Evolutionary conservation across 1,140 invertebrate species (phyloP).

Genomic region (Anoplophora glabripennis): DNA sequence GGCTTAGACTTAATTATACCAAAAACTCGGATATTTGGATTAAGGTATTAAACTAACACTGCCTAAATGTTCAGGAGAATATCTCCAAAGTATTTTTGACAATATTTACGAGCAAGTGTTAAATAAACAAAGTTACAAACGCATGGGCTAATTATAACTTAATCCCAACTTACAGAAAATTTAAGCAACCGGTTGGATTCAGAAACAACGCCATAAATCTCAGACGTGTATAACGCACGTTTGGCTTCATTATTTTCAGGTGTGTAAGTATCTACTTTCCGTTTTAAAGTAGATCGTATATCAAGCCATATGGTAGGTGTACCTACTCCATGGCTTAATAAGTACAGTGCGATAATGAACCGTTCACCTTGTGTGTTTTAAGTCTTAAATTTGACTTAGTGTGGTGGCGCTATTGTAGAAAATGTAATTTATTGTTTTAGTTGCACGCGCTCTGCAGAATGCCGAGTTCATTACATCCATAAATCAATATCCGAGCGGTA

Average conservation of each 20-base stretch:
- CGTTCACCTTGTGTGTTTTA: constrained; percentile 27
- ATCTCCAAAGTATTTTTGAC: too few species aligned
- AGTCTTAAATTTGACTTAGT: constrained; percentile 29
- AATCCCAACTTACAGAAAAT: too few species aligned
- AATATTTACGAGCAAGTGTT: too few species aligned
- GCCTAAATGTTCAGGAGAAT: too few species aligned
- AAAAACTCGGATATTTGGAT: too few species aligned
- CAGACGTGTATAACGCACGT: constrained; percentile 7
- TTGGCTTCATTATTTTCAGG: constrained; percentile 18
- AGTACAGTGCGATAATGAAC: constrained; percentile 27
- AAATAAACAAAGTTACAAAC: too few species aligned
- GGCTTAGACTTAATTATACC: too few species aligned
- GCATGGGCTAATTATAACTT: too few species aligned
- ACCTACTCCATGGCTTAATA: constrained; percentile 23
- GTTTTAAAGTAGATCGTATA: constrained; percentile 6
- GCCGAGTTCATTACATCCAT: neutral
- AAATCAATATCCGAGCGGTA: too few species aligned
- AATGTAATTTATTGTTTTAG: constrained; percentile 18
- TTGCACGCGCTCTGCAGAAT: constrained; percentile 11
- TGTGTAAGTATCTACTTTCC: constrained; percentile 13
- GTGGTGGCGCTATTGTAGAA: constrained; percentile 20
- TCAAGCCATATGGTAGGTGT: constrained; percentile 27
- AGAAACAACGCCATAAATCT: constrained; percentile 2
- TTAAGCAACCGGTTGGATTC: neutral
- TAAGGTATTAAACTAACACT: too few species aligned